Evolutionary conservation across 1,140 invertebrate genomes (phyloP).

Genomic region (Drosophila sulfurigaster): DNA sequence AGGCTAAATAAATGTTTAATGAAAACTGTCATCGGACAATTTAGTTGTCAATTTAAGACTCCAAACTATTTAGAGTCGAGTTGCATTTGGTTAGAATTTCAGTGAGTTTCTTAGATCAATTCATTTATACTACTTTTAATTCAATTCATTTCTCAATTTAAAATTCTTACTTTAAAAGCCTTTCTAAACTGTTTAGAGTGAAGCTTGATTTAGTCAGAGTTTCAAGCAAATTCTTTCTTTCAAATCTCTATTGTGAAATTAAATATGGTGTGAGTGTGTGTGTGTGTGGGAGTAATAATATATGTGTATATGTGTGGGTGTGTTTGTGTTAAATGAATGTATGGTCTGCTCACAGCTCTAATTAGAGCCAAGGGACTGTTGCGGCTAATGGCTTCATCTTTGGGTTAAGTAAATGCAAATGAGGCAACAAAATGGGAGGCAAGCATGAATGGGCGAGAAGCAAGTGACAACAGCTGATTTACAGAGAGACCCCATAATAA

Average conservation of each 20-base stretch:
- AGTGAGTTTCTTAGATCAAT: no score
- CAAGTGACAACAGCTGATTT: conserved; percentile 64
- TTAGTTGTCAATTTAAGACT: no score
- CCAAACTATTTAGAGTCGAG: no score
- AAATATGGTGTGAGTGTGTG: conserved; percentile 17
- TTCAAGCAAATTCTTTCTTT: conserved; percentile 1
- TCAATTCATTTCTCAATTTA: no score
- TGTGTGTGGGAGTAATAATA: background rate
- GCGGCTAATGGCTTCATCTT: conserved; percentile 61
- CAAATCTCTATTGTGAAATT: conserved; percentile 43
- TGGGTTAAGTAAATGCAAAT: conserved; percentile 43
- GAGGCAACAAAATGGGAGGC: conserved; percentile 40
- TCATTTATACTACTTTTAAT: no score
- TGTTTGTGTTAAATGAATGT: conserved; percentile 31
- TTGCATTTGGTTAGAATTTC: no score
- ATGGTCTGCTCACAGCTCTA: conserved; percentile 29
- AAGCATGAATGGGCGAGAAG: conserved; percentile 11
- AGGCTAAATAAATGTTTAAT: no score
- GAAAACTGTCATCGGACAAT: no score
- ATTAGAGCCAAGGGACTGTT: conserved; percentile 43
- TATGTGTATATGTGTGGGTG: background rate
- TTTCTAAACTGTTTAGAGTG: no score
- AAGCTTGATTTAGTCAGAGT: no score
- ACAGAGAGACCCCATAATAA: conserved; percentile 44
- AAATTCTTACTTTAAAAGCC: no score